Base-by-base conservation (phyloP, 2,888 invertebrate genomes). In the Cataglyphis cursor region DNA sequence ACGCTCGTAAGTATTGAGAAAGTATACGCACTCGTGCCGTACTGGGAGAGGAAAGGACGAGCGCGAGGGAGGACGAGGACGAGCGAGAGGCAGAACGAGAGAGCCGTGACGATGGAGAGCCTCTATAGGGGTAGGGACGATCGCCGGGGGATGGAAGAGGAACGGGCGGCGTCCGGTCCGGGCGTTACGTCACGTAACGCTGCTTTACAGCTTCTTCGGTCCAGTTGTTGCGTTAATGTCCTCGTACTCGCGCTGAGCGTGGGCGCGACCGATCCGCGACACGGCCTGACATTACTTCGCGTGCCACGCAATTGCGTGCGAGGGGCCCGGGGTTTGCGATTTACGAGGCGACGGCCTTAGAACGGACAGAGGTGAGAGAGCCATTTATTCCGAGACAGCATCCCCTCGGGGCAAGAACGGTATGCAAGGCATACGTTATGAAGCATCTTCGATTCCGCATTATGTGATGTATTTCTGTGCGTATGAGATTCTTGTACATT, bases 1-100 rank as follows among this genome's bases (percentile, higher is more conserved):
- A 92, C 91, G 93, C 87, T 92, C 90, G 91, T 92, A 93, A 94
- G 93, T 94, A 93, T 93, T 90, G 91, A 92, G 93, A 92, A 93
- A 93, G 93, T 94, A 91, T 92, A 83, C 89, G 83, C 89, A 87
- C 83, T 87, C 90, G 89, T 85, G 90, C 84, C 87, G 87, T 85
- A 86, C 89, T 78, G 76, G 76, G 81, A 83, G 80, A 81, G 82
- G 89, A 75, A 74, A 86, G 85, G 54, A 38, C 70, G 86, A 85
- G 84, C 87, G 85, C 87, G 81, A 72, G 76, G 88, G 83, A 66
- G 74, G 83, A 70, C 57, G 61, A 61, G 48, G 41, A 65, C 54
- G 70, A 65, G 74, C 44, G 75, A 28, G 70, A 72, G 41, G 41
- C 38, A 4, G 28, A 3, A 72, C 48, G 57, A 51, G 65, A 74